Conservation (phyloP, 2,113 vertebrate genomes). For the Cynoglossus semilaevis region DNA sequence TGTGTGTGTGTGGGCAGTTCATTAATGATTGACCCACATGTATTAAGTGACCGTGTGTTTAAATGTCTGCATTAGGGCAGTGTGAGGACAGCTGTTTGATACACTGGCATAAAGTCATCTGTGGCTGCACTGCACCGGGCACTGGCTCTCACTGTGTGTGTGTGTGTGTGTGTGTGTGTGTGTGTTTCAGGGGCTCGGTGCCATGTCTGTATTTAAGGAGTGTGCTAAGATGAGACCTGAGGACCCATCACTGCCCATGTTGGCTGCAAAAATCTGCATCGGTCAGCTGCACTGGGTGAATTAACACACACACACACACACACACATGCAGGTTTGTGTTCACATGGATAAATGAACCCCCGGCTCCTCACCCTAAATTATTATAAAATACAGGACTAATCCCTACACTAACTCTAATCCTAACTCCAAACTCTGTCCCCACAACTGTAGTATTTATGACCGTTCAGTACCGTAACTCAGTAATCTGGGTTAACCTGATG, state of each 20-base stretch:
- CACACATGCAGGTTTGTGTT: constrained; percentile 9
- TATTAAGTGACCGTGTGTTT: constrained; percentile 62
- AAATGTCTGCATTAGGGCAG: constrained; percentile 49
- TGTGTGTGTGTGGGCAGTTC: constrained; percentile 33
- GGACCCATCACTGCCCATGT: constrained; percentile 86
- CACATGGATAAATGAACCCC: too few relatives aligned
- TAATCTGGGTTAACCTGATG: too few relatives aligned
- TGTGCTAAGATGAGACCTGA: constrained; percentile 86
- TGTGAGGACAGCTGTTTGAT: constrained; percentile 49
- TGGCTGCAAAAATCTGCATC: constrained; percentile 96
- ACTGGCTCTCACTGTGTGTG: constrained; percentile 29
- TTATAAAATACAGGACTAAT: too few relatives aligned
- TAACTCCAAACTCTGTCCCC: too few relatives aligned
- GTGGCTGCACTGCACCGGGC: constrained; percentile 15
- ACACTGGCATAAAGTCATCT: constrained; percentile 22
- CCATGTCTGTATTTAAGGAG: constrained; percentile 90
- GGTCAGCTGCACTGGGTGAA: constrained; percentile 93
- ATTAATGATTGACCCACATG: constrained; percentile 69
- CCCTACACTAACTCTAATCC: too few relatives aligned
- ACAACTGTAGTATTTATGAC: too few relatives aligned
- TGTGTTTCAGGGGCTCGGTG: constrained; percentile 81
- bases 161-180: constrained; percentile 27
- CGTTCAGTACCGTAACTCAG: too few relatives aligned
- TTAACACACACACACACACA: constrained; percentile 33
- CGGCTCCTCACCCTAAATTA: too few relatives aligned